Evolutionary conservation across 2,113 vertebrate species (phyloP), one percentile per base, ranked within the genome.

Genomic region (Onychostruthus taczanowskii): DNA sequence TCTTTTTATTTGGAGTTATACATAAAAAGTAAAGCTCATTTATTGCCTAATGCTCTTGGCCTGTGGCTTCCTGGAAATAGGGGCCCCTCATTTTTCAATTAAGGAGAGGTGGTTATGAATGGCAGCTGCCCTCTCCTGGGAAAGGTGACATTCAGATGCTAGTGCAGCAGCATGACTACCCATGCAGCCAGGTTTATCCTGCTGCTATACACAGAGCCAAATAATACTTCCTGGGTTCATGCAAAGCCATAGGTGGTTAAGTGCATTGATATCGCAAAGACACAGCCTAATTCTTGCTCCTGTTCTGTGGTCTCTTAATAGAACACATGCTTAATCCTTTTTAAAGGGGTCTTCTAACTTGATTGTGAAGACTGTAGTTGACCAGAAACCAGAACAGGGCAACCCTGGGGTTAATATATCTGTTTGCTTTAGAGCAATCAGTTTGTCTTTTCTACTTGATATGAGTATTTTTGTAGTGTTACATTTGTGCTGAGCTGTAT

Each of bases 1-100:
- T 84, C 50, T 91, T 91, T 96, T 95, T 82, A 92, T 95, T 93
- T 94, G 74, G 81, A 84, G 62, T 41, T 41, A 46, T 53, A 72
- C 2, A 6, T 76, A 87, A 93, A 73, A 95, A 66, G 31, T 55
- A 52, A 90, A 92, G 58, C 56, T 69, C 55, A 56, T 87, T 92
- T 92, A 73, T 68, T 89, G 55, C 72, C 35, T 92, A 52, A 66
- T 91, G 81, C 37, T 76, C 61, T 28, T 90, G 73, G 80, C 89
- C 83, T 87, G 9, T 46, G 93, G 53, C 78, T 82, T 94, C 27
- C 37, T 87, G 64, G 70, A 77, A 93, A 79, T 77, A 80, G 26
- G 30, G 31, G 82, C 17, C 27, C 52, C 30, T 58, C 64, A 5
- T 84, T 87, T 59, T 79, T 95, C 11, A 13, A 7, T 53, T 52